Evolutionary conservation across 1,140 invertebrate genomes (phyloP), one percentile per base, ranked within the genome.

Genomic region (Psilanteris sp.): DNA sequence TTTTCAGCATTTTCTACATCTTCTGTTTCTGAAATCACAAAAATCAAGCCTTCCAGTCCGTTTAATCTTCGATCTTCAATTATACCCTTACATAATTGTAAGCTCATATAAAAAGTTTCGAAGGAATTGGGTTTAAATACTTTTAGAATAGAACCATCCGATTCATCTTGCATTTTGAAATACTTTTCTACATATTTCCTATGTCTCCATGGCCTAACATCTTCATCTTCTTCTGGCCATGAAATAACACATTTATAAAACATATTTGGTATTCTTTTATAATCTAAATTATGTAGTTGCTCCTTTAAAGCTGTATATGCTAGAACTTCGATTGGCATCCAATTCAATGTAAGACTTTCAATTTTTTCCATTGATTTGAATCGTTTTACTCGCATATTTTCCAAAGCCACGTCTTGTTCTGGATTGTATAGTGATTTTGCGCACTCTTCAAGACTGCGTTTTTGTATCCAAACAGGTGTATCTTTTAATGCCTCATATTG

Each of bases 191-290:
- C 79, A 15, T 83, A 50, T 22, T 81, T 81, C 29, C 83, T 81
- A 16, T 86, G 71, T 9, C 81, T 72, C 84, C 83, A 85, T 0
- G 83, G 5, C 4, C 39, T 36, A 1, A 81, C 24, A 2, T 78
- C 27, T 20, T 31, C 14, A 0, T 70, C 72, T 8, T 81, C 79
- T 3, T 74, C 59, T 8, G 92, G 91, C 46, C 91, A 87, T 0
- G 91, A 90, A 9, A 93, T 77, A n/a, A 91, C 82, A 13, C 93
- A 72, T 85, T 94, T 94, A 92, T 92, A 94, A 80, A 90, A 94
- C 37, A 90, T 84, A 66, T 89, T 89, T 59, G 80, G 57, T 11
- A 29, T 13, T 7, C 44, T 27, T 41, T 81, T 68, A 0, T 64
- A 76, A 0, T 85, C 75, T 1, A 74, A 43, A 2, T 50, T 68